phyloP scores from a whole-genome alignment of 2,797 vertebrate species.

The Muscicapa striata region DNA sequence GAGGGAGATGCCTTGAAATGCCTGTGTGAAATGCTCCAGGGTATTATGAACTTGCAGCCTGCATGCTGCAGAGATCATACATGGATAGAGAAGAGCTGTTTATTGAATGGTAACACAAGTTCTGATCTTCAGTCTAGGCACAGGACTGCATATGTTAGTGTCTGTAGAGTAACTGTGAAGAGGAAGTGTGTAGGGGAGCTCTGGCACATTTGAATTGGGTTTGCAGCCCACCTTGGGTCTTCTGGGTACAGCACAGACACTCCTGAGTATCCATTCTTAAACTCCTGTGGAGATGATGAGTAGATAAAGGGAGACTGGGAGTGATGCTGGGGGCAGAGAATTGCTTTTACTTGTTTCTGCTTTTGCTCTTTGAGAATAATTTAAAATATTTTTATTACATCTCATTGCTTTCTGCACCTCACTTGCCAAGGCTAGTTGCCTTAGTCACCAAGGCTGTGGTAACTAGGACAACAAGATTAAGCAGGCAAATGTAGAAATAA shows the following conservation, averaged over 20 bases:
- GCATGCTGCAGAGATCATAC: background rate
- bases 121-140: background rate
- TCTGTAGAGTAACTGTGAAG: background rate
- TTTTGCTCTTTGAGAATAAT: background rate
- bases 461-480: constrained; percentile 54
- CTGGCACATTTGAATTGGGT: background rate
- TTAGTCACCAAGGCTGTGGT: constrained; percentile 57
- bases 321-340: background rate
- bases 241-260: background rate
- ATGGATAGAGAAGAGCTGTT: background rate
- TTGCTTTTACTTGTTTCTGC: background rate
- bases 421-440: constrained; percentile 51
- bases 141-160: no score
- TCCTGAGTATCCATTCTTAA: background rate
- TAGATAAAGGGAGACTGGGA: background rate
- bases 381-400: constrained; percentile 23
- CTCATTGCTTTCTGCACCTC: background rate
- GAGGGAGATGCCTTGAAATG: background rate
- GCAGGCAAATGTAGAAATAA: constrained; percentile 55
- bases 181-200: background rate
- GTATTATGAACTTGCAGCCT: background rate
- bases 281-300: background rate
- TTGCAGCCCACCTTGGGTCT: background rate
- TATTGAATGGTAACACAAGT: background rate
- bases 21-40: background rate